Conservation (phyloP, 2,888 invertebrate genomes). For the Brassicogethes aeneus region DNA sequence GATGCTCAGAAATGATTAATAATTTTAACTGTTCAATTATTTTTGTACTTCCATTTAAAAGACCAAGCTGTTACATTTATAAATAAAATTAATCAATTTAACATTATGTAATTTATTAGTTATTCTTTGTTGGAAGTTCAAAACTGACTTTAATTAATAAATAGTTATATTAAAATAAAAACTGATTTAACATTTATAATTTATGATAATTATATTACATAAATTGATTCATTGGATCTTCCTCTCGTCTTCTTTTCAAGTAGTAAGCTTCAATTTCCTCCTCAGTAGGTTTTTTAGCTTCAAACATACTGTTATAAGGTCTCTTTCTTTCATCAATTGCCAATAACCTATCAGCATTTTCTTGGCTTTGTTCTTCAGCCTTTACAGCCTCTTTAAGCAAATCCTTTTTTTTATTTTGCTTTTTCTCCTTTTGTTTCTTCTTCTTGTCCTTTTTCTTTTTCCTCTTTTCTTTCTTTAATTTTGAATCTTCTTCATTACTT, state of each 20-base stretch:
- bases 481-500: slow-evolving; percentile 28
- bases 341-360: slow-evolving; percentile 54
- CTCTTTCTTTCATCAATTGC: slow-evolving; percentile 82
- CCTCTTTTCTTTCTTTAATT: slow-evolving; percentile 48
- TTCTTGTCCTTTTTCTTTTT: slow-evolving; percentile 42
- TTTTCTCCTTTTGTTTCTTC: slow-evolving; percentile 38
- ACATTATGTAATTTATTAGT: too few species aligned
- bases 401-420: slow-evolving; percentile 40
- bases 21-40: too few species aligned
- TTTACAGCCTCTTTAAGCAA: slow-evolving; percentile 56
- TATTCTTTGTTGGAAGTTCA: too few species aligned
- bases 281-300: slow-evolving; percentile 76
- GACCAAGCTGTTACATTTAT: too few species aligned
- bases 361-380: slow-evolving; percentile 53
- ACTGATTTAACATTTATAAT: too few species aligned
- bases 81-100: too few species aligned
- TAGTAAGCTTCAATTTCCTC: slow-evolving; percentile 92
- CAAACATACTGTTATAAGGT: slow-evolving; percentile 86
- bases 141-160: too few species aligned
- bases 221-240: slow-evolving; percentile 87
- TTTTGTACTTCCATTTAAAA: too few species aligned
- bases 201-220: slow-evolving; percentile 15
- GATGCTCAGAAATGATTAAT: too few species aligned
- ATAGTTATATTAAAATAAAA: too few species aligned
- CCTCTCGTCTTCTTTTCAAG: slow-evolving; percentile 72